A percentile compares a stretch with the other conserved stretches of the same genome.
Conservation (phyloP, 1,140 invertebrate genomes). For the Drosophila asahinai region DNA sequence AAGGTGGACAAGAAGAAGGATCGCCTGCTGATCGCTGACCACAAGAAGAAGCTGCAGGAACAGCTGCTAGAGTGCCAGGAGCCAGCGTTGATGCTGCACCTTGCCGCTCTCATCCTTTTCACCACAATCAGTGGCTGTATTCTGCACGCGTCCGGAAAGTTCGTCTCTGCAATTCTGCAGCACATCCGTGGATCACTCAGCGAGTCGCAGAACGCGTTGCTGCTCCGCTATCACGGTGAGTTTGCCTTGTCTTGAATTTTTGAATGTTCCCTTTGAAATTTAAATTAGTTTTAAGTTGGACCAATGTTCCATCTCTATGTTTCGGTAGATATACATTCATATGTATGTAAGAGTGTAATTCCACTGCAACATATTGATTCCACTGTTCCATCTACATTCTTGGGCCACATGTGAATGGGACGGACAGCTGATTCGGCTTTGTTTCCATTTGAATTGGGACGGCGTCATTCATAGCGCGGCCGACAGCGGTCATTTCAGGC, state of each 20-base stretch:
- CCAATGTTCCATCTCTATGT: no score
- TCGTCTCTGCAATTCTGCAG: slow-evolving; percentile 92
- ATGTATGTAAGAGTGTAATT: no score
- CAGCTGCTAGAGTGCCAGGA: slow-evolving; percentile 91
- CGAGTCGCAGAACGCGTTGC: slow-evolving; percentile 87
- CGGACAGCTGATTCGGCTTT: no score
- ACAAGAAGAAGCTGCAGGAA: slow-evolving; percentile 92
- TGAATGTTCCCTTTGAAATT: no score
- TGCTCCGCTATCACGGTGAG: slow-evolving; percentile 92
- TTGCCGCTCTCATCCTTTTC: slow-evolving; percentile 93
- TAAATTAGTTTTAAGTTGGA: no score
- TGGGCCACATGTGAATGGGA: no score
- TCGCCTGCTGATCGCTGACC: slow-evolving; percentile 90
- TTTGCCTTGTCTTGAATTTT: neutral
- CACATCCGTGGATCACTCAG: slow-evolving; percentile 90
- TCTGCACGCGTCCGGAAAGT: slow-evolving; percentile 95
- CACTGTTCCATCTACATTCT: no score
- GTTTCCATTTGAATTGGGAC: no score
- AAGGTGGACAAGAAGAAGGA: slow-evolving; percentile 96
- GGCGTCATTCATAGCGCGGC: no score
- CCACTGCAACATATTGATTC: no score
- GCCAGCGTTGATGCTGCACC: slow-evolving; percentile 93
- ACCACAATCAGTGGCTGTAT: slow-evolving; percentile 92
- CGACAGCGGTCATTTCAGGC: no score
- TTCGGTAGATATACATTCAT: no score